phyloP scores from a whole-genome alignment of 2,113 vertebrate genomes.

The Nothoprocta pentlandii region DNA sequence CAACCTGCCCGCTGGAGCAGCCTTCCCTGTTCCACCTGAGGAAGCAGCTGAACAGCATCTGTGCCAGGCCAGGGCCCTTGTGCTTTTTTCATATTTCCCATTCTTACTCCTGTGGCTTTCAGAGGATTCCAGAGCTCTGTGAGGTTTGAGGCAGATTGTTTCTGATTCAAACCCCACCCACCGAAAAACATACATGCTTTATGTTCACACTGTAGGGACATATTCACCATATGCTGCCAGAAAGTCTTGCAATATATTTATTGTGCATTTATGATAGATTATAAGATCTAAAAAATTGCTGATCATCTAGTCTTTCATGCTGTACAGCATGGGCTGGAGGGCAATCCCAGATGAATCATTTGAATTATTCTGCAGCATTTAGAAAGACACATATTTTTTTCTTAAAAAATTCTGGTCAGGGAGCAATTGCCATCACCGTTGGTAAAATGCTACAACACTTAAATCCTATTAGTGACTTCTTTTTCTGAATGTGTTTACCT shows the following conservation, averaged over 20 bases:
- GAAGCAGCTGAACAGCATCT: rapidly evolving
- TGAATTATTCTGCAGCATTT: neutral
- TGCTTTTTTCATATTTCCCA: neutral
- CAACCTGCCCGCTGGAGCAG: neutral
- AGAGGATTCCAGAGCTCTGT: neutral
- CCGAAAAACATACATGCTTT: neutral
- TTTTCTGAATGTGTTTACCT: neutral
- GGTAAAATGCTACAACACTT: neutral
- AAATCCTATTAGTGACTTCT: neutral
- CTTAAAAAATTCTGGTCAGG: neutral
- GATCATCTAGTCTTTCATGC: rapidly evolving
- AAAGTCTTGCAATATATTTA: neutral
- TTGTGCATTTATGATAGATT: rapidly evolving
- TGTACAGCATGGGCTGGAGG: neutral
- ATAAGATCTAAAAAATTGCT: neutral
- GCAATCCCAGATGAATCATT: neutral
- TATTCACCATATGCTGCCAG: neutral
- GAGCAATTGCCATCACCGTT: neutral
- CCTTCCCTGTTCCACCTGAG: neutral
- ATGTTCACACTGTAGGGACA: rapidly evolving
- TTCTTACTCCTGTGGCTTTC: neutral
- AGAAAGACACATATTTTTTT: neutral
- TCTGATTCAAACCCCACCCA: neutral
- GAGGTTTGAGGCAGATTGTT: neutral
- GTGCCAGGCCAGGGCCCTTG: rapidly evolving